Percentiles rank a stretch among this genome's conserved stretches.
phyloP scores from a whole-genome alignment of 2,797 vertebrate genomes.

The Myotis findleyi region DNA sequence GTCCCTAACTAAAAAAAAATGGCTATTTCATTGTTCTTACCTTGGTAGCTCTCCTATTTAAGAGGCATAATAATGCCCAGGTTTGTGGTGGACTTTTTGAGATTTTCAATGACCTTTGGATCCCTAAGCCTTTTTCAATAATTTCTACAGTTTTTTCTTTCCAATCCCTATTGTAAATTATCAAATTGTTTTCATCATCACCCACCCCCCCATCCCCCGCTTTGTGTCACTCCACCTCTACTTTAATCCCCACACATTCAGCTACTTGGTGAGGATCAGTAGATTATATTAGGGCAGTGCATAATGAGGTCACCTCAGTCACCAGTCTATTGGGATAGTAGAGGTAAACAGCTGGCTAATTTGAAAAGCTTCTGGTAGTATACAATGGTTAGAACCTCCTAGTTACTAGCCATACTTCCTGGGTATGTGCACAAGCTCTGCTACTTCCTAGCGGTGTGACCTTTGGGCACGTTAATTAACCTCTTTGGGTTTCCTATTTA shows the following conservation, averaged over 20 bases:
- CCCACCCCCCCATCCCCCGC: no score
- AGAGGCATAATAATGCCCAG: neutral
- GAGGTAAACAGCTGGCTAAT: neutral
- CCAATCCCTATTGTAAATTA: neutral
- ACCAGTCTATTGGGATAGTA: neutral
- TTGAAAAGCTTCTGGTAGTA: slow-evolving; percentile 26
- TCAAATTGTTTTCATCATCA: neutral
- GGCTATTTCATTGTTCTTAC: slow-evolving; percentile 23
- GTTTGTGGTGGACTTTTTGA: slow-evolving; percentile 16
- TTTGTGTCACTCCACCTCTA: neutral
- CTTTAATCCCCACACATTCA: neutral
- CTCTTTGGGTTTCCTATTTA: neutral
- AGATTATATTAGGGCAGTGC: neutral
- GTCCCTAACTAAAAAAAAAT: neutral
- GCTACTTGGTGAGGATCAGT: neutral
- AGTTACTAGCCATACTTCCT: slow-evolving; percentile 23
- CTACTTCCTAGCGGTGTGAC: neutral
- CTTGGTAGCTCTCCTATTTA: slow-evolving; percentile 17
- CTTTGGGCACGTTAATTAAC: slow-evolving; percentile 18
- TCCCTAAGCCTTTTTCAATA: neutral
- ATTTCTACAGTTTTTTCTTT: neutral
- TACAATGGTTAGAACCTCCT: neutral
- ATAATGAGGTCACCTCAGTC: neutral
- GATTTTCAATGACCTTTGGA: neutral
- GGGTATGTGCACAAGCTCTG: neutral